These are phyloP conservation scores for Acanthurus tractus DNA, from an alignment of 2,797 vertebrate genomes.

Conservation along the genomic window DNA sequence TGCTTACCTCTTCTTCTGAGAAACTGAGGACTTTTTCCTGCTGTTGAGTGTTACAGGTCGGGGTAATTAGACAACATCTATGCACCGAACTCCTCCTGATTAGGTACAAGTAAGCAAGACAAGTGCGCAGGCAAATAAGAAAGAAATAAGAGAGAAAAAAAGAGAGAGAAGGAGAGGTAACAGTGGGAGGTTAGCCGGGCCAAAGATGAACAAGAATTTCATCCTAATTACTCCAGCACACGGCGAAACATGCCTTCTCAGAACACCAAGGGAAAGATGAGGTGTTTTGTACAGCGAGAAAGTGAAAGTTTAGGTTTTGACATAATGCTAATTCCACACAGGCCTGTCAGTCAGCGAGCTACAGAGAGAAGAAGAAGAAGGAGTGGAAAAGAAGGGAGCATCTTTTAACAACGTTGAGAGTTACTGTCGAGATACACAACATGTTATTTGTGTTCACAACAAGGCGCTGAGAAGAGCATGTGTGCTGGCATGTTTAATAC, in stretches of 20 bases:
- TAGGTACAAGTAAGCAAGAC: conserved; percentile 35
- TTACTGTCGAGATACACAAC: conserved; percentile 1
- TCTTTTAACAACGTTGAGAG: conserved; percentile 2
- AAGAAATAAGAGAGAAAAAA: conserved; percentile 16
- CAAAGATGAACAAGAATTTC: conserved; percentile 61
- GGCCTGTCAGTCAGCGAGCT: conserved; percentile 22
- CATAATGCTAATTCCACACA: conserved; percentile 59
- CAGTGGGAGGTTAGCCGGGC: conserved; percentile 60
- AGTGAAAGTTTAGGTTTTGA: conserved; percentile 69
- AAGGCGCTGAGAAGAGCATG: not conserved
- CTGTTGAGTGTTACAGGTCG: conserved; percentile 31
- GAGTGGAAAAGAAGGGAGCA: conserved; percentile 15
- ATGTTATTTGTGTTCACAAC: conserved; percentile 4
- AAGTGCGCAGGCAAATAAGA: conserved; percentile 57
- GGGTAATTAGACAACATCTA: conserved; percentile 10
- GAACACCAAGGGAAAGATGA: conserved; percentile 55
- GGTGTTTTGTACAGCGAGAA: conserved; percentile 55
- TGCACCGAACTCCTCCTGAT: conserved; percentile 36
- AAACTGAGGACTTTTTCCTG: conserved; percentile 20
- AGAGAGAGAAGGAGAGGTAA: conserved; percentile 28
- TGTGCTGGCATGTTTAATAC: not conserved
- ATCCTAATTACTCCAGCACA: conserved; percentile 72
- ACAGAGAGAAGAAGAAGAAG: conserved; percentile 5
- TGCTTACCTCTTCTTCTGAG: conserved; percentile 27
- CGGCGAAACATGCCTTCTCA: conserved; percentile 49